Conservation (phyloP, 1,140 invertebrate species). For the Bombus pascuorum region DNA sequence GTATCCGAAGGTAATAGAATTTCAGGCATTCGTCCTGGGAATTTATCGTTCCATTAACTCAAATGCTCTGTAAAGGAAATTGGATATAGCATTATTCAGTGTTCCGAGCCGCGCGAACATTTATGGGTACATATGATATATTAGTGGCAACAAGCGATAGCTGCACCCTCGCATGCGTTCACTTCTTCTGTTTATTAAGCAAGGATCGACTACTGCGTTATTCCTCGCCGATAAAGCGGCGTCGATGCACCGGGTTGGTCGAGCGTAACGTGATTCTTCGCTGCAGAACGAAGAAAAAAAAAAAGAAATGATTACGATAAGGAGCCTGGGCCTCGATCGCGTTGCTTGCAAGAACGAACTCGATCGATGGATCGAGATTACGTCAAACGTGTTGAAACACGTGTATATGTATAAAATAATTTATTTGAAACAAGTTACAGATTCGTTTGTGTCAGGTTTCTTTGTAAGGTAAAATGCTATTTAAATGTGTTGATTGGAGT, state of each 20-base stretch:
- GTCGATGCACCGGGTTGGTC: constrained; percentile 15
- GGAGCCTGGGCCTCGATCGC: not conserved
- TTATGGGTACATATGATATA: constrained; percentile 4
- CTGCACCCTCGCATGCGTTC: constrained; percentile 18
- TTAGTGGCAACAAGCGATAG: constrained; percentile 35
- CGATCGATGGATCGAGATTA: not conserved
- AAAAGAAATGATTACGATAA: constrained; percentile 25
- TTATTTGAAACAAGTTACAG: not conserved
- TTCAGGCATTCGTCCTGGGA: not conserved
- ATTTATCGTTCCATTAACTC: constrained; percentile 7
- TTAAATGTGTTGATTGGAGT: not conserved
- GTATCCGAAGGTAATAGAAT: not conserved
- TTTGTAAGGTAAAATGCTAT: not conserved
- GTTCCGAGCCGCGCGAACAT: constrained; percentile 10
- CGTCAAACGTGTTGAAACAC: not conserved
- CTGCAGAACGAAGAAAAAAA: constrained; percentile 45
- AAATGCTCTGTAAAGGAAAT: constrained; percentile 42
- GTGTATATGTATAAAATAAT: not conserved
- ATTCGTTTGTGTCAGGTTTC: not conserved
- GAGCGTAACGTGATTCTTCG: constrained; percentile 45
- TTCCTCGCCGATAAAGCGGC: constrained; percentile 45
- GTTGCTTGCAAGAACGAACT: not conserved
- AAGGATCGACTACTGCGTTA: constrained; percentile 35
- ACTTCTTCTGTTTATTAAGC: constrained; percentile 40
- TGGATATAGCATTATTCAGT: constrained; percentile 35